Evolutionary conservation across 2,888 invertebrate genomes (phyloP), one percentile per base, ranked within the genome.

Genomic region (Zelleria hepariella): DNA sequence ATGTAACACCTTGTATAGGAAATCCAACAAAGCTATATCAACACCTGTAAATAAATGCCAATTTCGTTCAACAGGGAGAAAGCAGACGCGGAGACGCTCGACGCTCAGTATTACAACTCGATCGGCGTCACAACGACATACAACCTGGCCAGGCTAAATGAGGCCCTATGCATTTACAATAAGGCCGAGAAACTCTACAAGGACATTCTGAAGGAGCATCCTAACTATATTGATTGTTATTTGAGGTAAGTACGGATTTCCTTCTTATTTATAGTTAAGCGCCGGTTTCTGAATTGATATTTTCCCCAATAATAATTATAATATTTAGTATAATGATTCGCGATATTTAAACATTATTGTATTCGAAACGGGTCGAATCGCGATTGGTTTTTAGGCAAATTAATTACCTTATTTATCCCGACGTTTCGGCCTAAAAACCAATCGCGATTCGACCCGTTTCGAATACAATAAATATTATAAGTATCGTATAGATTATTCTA

Each of bases 101-200:
- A 98, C 79, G 94, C 96, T 0, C 95, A 95, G 65, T 98, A 98
- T 81, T 98, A 98, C 81, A 97, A 97, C 76, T 96, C 97, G 0
- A 98, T 99, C 73, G 94, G 96, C 0, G 98, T 99, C 0, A 98
- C 98, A 0, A 97, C 98, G 58, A 97, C 95, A 47, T 99, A 99
- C 82, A 99, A 99, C 86, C 86, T 99, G 67, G 99, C 98, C 0
- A 89, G 99, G 10, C 89, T 99, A 2, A 95, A 96, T 72, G 99
- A 99, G 88, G 96, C 97, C 0, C 91, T 97, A 56, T 97, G 97
- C 72, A 91, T 95, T 59, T 97, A 95, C 77, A 98, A 98, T 74
- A 94, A 96, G 69, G 98, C 99, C 0, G 99, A 99, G 80, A 96
- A 95, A 81, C 84, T 98, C 0, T 99, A 99, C 84, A 99, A 99